A percentile compares a stretch with the other conserved stretches of the same genome.
These are phyloP conservation scores for Lithosia quadra DNA, from an alignment of 2,888 invertebrate genomes.

Conservation along the genomic window DNA sequence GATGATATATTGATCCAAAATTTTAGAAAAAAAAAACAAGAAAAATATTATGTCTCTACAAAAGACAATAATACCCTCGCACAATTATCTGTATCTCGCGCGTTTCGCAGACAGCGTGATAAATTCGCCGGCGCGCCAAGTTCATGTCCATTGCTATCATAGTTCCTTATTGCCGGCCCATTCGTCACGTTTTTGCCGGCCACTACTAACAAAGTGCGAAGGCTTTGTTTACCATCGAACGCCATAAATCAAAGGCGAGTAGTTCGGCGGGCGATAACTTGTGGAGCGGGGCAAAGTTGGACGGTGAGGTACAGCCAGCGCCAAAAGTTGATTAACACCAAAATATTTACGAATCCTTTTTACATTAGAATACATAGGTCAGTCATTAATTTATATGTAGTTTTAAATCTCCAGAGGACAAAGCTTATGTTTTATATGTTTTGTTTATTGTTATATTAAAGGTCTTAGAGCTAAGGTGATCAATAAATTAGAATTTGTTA, in stretches of 20 bases:
- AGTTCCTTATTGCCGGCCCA: conserved; percentile 16
- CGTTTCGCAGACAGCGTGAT: conserved; percentile 3
- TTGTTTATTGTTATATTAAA: too few relatives aligned
- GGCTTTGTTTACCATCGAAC: conserved; percentile 44
- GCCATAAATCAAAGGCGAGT: conserved; percentile 45
- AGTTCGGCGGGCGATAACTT: conserved; percentile 32
- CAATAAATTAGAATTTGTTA: too few relatives aligned
- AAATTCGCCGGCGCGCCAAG: conserved; percentile 9
- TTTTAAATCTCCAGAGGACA: too few relatives aligned
- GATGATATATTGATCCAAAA: too few relatives aligned
- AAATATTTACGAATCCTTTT: too few relatives aligned
- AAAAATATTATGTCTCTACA: neutral
- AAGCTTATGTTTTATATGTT: too few relatives aligned
- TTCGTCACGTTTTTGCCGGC: conserved; percentile 33
- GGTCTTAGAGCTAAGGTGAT: too few relatives aligned
- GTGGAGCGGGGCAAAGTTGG: conserved; percentile 13
- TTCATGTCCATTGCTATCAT: conserved; percentile 12
- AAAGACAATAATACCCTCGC: neutral
- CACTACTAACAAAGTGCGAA: conserved; percentile 30
- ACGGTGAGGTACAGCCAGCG: conserved; percentile 7
- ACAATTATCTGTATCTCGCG: neutral
- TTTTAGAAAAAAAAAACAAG: neutral
- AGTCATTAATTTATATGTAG: too few relatives aligned
- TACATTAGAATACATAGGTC: too few relatives aligned
- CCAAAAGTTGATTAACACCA: too few relatives aligned